Evolutionary conservation across 2,113 vertebrate species (phyloP).

Genomic region (Connochaetes taurinus): DNA sequence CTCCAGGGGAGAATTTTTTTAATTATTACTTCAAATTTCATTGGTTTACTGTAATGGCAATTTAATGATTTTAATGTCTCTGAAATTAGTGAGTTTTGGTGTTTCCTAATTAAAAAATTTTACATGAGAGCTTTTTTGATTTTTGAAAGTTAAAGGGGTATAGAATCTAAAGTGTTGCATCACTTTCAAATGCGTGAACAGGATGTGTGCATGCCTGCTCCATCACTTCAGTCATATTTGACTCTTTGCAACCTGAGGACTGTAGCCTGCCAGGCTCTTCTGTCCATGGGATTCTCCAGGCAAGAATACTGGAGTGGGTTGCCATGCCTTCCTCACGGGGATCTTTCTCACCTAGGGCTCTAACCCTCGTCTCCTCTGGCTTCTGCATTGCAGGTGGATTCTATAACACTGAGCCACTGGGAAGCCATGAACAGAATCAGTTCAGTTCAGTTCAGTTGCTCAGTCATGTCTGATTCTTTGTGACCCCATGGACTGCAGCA

Average conservation of each 20-base stretch:
- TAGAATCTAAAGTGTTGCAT: neutral
- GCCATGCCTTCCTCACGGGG: neutral
- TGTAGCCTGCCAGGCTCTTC: neutral
- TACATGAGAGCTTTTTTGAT: neutral
- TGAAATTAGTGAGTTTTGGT: neutral
- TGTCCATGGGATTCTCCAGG: neutral
- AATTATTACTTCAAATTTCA: slow-evolving; percentile 31
- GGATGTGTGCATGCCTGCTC: neutral
- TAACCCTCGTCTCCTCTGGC: fast-evolving
- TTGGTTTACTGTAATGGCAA: neutral
- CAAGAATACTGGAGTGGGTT: neutral
- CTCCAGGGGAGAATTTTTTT: neutral
- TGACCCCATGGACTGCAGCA: neutral
- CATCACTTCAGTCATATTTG: neutral
- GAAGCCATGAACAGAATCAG: neutral
- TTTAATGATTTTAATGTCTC: neutral
- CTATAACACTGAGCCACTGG: neutral
- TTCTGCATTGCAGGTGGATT: neutral
- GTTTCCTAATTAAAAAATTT: neutral
- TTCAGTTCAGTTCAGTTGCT: neutral
- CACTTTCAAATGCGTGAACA: neutral
- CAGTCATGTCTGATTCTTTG: neutral
- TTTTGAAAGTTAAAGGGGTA: neutral
- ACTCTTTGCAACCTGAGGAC: neutral
- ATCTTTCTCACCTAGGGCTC: neutral